A percentile compares a stretch with the other conserved stretches of the same genome.
These are phyloP conservation scores for Dromiciops gliroides DNA, from an alignment of 2,113 vertebrate genomes.

Conservation along the genomic window DNA sequence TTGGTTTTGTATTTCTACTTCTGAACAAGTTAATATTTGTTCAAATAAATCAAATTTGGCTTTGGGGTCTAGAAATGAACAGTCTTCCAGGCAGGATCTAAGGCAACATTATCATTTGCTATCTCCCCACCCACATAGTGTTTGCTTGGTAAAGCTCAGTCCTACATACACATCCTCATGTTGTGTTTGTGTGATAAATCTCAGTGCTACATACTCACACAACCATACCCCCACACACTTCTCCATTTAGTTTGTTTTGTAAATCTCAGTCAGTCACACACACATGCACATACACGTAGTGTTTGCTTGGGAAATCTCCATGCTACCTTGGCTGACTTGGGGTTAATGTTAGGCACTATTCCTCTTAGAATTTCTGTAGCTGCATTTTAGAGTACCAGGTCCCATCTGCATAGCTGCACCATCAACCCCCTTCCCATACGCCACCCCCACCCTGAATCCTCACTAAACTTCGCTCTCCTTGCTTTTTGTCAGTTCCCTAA, in stretches of 20 bases:
- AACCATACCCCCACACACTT: too few species aligned
- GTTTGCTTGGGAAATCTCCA: too few species aligned
- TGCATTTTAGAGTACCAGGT: background rate
- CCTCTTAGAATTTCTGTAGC: background rate
- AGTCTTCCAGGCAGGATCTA: background rate
- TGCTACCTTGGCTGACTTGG: background rate
- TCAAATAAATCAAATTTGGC: background rate
- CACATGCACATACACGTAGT: too few species aligned
- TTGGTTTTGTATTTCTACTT: background rate
- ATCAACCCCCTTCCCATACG: fast-evolving
- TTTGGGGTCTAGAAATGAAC: background rate
- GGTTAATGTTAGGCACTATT: background rate
- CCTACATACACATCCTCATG: too few species aligned
- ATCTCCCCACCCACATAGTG: background rate
- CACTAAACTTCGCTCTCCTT: background rate
- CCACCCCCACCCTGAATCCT: background rate
- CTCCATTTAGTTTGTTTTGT: too few species aligned
- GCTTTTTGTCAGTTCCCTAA: background rate
- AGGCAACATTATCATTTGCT: background rate
- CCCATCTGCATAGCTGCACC: background rate
- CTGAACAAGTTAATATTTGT: background rate
- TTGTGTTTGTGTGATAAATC: too few species aligned
- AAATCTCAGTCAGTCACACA: too few species aligned
- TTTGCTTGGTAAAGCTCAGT: too few species aligned
- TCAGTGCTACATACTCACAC: too few species aligned